Conservation (phyloP, 2,888 invertebrate genomes). For the Drepana falcataria region DNA sequence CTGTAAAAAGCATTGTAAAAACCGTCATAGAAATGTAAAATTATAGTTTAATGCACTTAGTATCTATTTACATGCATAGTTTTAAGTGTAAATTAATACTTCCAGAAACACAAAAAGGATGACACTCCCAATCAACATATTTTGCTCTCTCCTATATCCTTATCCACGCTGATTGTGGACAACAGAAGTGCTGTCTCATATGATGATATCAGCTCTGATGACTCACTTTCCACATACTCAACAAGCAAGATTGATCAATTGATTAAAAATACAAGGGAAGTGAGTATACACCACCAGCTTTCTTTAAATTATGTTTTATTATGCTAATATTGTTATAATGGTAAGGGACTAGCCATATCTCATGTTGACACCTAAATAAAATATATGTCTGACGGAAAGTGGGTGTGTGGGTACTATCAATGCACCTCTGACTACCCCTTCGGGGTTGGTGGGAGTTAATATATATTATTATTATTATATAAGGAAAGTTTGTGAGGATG, state of each 20-base stretch:
- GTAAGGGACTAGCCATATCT: too few species aligned
- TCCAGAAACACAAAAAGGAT: neutral
- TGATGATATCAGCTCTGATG: constrained; percentile 23
- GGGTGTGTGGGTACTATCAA: too few species aligned
- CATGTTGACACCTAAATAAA: too few species aligned
- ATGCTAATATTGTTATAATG: too few species aligned
- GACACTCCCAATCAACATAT: neutral
- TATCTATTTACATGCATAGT: too few species aligned
- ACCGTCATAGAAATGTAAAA: neutral
- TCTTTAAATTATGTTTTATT: too few species aligned
- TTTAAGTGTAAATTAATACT: neutral
- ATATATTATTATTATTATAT: too few species aligned
- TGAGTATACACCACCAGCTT: constrained; percentile 11
- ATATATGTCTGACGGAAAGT: too few species aligned
- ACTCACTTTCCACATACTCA: constrained; percentile 13
- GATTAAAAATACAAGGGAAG: constrained; percentile 36
- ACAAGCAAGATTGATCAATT: constrained; percentile 35
- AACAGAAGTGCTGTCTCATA: constrained; percentile 10
- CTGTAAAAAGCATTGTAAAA: neutral
- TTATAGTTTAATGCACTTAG: neutral
- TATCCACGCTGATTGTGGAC: constrained; percentile 7
- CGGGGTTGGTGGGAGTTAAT: too few species aligned
- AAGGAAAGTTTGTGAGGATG: too few species aligned
- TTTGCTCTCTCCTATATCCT: constrained; percentile 9
- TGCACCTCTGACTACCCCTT: too few species aligned